These are phyloP conservation scores for Muscicapa striata DNA, from an alignment of 2,797 vertebrate genomes.

Conservation along the genomic window DNA sequence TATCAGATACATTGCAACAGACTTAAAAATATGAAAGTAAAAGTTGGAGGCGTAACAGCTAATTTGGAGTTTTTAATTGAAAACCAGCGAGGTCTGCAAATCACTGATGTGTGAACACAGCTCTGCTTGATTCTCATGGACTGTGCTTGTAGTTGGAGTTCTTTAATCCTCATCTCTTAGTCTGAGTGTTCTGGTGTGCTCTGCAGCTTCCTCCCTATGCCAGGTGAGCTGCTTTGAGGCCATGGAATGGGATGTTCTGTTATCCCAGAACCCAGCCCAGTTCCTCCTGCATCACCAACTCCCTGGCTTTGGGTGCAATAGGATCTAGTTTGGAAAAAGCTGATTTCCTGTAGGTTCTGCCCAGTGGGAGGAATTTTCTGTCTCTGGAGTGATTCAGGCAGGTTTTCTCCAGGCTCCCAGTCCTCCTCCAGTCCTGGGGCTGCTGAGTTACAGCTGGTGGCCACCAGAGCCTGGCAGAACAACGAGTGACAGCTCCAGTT, in stretches of 20 bases:
- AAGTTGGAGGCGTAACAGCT: constrained; percentile 68
- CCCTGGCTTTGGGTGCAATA: not conserved
- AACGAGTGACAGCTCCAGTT: not conserved
- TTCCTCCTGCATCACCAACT: not conserved
- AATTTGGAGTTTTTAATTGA: constrained; percentile 70
- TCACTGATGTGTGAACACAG: constrained; percentile 5
- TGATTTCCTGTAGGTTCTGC: not conserved
- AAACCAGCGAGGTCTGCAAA: constrained; percentile 44
- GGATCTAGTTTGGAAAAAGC: not conserved
- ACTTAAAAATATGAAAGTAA: constrained; percentile 69
- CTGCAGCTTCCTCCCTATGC: not conserved
- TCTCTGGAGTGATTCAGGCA: not conserved
- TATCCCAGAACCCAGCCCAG: not conserved
- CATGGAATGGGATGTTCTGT: not conserved
- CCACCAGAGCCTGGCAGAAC: not conserved
- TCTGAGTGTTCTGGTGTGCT: not conserved
- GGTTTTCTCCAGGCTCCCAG: not conserved
- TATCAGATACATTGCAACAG: constrained; percentile 50
- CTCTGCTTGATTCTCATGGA: constrained; percentile 26
- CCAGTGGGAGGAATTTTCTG: not conserved
- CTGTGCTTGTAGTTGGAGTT: constrained; percentile 27
- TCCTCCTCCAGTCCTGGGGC: not conserved
- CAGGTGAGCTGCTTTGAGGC: not conserved
- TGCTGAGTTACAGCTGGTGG: constrained; percentile 10
- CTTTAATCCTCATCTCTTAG: not conserved